Percentiles rank a stretch among this genome's conserved stretches.
phyloP scores from a whole-genome alignment of 2,888 invertebrate species.

The Patella depressa region DNA sequence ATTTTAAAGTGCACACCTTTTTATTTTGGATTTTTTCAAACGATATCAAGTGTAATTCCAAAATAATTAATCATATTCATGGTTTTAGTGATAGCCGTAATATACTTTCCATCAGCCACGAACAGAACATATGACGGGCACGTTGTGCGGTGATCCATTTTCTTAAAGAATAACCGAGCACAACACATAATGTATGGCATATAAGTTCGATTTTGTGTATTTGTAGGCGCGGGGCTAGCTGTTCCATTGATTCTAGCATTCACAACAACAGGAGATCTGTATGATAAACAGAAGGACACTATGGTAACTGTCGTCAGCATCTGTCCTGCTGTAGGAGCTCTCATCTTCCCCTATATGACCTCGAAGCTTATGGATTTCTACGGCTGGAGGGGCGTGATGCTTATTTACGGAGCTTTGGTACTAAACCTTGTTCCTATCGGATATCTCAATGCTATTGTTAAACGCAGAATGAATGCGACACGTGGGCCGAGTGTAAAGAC shows the following conservation, averaged over 20 bases:
- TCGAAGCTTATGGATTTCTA: background rate
- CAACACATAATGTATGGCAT: no score
- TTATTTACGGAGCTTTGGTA: background rate
- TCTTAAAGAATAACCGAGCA: no score
- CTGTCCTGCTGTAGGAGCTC: background rate
- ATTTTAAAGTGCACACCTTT: no score
- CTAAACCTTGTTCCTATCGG: conserved; percentile 1
- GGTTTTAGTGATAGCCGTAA: no score
- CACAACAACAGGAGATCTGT: background rate
- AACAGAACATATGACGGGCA: no score
- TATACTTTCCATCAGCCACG: no score
- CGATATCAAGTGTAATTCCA: no score
- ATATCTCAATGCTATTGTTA: background rate
- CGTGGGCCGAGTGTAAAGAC: background rate
- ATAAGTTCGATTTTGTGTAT: background rate
- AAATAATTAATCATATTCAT: no score
- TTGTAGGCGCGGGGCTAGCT: background rate
- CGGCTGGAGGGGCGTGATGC: background rate
- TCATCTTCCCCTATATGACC: background rate
- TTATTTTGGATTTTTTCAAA: no score
- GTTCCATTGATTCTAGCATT: background rate
- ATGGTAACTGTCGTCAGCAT: background rate
- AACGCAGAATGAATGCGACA: background rate
- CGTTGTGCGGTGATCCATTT: no score
- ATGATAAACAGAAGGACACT: background rate